phyloP scores from a whole-genome alignment of 2,888 invertebrate genomes.

The Papilio protenor region DNA sequence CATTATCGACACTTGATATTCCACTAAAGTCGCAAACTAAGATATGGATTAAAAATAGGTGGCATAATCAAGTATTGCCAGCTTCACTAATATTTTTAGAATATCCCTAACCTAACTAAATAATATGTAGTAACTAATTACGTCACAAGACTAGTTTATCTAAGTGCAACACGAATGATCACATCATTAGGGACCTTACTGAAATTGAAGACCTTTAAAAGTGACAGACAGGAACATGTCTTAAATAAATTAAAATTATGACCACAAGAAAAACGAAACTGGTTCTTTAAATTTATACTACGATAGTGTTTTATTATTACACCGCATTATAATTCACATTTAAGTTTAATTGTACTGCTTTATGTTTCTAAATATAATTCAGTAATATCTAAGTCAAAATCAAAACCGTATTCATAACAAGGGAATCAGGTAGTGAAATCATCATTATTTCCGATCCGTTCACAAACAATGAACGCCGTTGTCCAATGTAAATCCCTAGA shows the following conservation, averaged over 20 bases:
- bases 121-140: neutral
- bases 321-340: no score
- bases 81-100: neutral
- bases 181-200: neutral
- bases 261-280: no score
- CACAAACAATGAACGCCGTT: conserved; percentile 34
- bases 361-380: neutral
- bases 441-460: conserved; percentile 24
- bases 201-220: neutral
- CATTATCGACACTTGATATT: conserved; percentile 26
- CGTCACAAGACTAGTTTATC: neutral
- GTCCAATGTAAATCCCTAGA: conserved; percentile 31
- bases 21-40: conserved; percentile 20
- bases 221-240: neutral
- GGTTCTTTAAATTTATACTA: no score
- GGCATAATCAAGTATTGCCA: neutral
- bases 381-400: neutral
- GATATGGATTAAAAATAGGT: conserved; percentile 5
- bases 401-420: conserved; percentile 11
- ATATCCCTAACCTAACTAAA: neutral
- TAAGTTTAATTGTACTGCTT: no score
- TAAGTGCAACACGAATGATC: neutral
- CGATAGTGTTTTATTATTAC: no score
- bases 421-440: conserved; percentile 19
- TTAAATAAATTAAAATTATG: neutral